Conservation (phyloP, 2,888 invertebrate genomes). For the Chamaedrilus cognettii region DNA sequence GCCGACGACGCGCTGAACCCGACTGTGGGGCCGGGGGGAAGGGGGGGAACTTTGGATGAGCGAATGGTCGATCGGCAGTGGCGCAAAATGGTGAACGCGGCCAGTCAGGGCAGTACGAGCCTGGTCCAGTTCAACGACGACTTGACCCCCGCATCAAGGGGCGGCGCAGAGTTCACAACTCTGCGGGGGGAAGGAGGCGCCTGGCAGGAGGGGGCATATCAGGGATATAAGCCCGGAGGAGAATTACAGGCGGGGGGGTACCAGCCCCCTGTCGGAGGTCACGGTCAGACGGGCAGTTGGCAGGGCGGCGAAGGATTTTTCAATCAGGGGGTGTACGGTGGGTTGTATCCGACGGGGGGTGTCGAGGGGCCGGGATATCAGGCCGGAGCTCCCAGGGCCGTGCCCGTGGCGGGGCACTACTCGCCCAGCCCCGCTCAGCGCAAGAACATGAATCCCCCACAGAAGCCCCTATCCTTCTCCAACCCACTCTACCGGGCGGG, state of each 20-base stretch:
- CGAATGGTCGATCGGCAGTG: neutral
- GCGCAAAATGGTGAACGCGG: constrained; percentile 3
- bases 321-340: no score
- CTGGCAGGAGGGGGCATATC: neutral
- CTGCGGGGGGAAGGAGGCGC: neutral
- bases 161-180: neutral
- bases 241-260: neutral
- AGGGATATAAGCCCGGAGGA: neutral
- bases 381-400: neutral
- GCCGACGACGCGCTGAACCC: neutral
- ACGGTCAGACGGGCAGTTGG: neutral
- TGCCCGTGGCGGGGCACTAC: neutral
- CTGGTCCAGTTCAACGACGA: constrained; percentile 4
- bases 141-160: neutral
- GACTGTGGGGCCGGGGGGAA: neutral
- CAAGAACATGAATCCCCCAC: neutral
- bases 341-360: neutral
- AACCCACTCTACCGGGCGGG: neutral
- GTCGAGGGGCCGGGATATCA: neutral
- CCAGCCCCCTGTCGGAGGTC: neutral
- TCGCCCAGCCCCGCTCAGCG: neutral
- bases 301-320: neutral
- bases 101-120: neutral
- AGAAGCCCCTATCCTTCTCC: constrained; percentile 1
- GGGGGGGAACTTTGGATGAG: neutral